Base-by-base conservation (phyloP, 2,888 invertebrate species). In the Drosophila merina region DNA sequence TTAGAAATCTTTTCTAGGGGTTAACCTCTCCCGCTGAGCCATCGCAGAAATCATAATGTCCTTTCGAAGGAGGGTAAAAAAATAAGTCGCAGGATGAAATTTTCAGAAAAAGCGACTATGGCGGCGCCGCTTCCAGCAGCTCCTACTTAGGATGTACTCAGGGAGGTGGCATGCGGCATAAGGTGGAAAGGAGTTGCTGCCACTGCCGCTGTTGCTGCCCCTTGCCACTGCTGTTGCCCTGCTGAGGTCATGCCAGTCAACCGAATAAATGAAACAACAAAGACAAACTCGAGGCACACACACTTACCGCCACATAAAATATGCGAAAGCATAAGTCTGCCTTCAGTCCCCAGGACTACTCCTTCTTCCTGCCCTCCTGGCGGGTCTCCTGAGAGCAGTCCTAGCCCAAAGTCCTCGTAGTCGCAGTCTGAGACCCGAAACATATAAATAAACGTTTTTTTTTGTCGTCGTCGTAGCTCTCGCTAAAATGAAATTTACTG, bases 181-280 rank as follows among this genome's bases (percentile, higher is more conserved):
- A 31, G 51, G 45, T 55, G 60, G 47, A 47, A 52, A 57, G 66
- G 66, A 68, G 84, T 62, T 62, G 40, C 20, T 20, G 20, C 20
- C 20, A 20, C 20, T 20, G 20, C 20, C 14, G 14, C 14, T 14
- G 14, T 14, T 14, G 14, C 14, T 14, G 14, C 14, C 14, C 14
- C 14, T 14, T 20, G 20, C 20, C 20, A 20, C 20, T 20, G 20
- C 20, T 6, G 84, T 57, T 63, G 73, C 67, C 63, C 57, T 74
- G 60, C 87, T 87, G 87, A 82, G 87, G 86, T 87, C 82, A 78
- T 88, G 83, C 84, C 82, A 83, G 88, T 88, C 82, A 83, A 88
- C 88, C 88, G 86, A 83, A 88, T 83, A 83, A 82, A 88, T 75
- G 82, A 83, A 83, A 83, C 86, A 83, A 82, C 88, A 83, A 88